Conservation (phyloP, 2,888 invertebrate species). For the Cataglyphis cursor region DNA sequence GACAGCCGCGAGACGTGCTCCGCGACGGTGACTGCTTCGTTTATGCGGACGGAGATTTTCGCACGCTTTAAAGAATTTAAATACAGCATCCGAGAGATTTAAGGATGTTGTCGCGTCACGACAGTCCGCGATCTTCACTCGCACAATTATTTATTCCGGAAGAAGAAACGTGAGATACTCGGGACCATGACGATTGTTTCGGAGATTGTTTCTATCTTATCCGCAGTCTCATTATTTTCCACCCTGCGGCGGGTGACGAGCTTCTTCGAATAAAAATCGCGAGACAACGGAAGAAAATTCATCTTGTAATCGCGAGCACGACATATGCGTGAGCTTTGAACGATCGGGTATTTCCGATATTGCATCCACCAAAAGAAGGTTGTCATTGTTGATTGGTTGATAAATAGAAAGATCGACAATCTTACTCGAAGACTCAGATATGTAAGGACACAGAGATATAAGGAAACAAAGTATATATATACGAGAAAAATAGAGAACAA, state of each 20-base stretch:
- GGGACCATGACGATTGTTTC: conserved; percentile 45
- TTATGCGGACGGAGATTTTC: conserved; percentile 14
- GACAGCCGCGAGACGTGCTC: conserved; percentile 15
- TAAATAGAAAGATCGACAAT: not conserved
- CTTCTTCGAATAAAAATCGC: conserved; percentile 49
- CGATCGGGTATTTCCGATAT: conserved; percentile 26
- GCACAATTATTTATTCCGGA: conserved; percentile 14
- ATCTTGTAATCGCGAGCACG: conserved; percentile 37
- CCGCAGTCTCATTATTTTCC: conserved; percentile 67
- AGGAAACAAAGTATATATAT: not conserved
- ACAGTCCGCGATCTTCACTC: not conserved
- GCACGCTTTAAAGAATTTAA: conserved; percentile 38
- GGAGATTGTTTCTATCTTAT: not conserved
- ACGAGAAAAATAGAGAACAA: not conserved
- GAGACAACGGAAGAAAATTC: conserved; percentile 30
- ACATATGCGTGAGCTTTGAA: conserved; percentile 47
- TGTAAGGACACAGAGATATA: not conserved
- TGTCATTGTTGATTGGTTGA: not conserved
- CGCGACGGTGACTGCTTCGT: conserved; percentile 13
- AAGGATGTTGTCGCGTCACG: not conserved
- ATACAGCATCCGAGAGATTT: conserved; percentile 43
- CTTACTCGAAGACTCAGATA: not conserved
- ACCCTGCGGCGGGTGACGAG: conserved; percentile 29
- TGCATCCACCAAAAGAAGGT: not conserved
- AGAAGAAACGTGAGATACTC: conserved; percentile 31